Evolutionary conservation across 2,113 vertebrate genomes (phyloP).

Genomic region (Boulengeromyrus knoepffleri): DNA sequence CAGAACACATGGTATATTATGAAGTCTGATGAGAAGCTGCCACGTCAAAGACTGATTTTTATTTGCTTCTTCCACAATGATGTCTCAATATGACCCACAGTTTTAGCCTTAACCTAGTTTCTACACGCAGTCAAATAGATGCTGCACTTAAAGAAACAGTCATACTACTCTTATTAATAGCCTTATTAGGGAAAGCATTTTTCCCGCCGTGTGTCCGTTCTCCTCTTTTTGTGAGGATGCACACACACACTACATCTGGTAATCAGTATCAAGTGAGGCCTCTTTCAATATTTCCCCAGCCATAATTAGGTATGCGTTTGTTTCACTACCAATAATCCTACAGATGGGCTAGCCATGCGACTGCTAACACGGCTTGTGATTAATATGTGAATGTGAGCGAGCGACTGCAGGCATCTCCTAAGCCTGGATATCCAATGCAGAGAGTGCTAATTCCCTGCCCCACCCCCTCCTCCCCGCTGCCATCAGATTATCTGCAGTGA

Average conservation of each 20-base stretch:
- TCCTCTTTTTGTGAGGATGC: neutral
- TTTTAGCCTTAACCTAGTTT: neutral
- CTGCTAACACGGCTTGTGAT: conserved; percentile 14
- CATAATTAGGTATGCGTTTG: conserved; percentile 16
- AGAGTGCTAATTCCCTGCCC: conserved; percentile 11
- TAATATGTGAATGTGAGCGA: conserved; percentile 4
- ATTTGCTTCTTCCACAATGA: neutral
- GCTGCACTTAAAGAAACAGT: neutral
- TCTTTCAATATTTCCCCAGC: conserved; percentile 15
- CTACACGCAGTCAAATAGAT: neutral
- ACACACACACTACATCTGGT: neutral
- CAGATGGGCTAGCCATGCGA: conserved; percentile 9
- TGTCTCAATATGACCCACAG: neutral
- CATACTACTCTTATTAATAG: neutral
- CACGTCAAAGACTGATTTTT: neutral
- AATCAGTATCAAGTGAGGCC: neutral
- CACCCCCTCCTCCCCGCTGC: neutral
- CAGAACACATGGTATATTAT: neutral
- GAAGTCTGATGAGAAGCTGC: neutral
- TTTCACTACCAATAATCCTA: conserved; percentile 4
- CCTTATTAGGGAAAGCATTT: neutral
- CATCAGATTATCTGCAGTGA: conserved; percentile 15
- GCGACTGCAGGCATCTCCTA: neutral
- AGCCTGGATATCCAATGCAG: conserved; percentile 13
- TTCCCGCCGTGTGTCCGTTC: neutral